phyloP scores from a whole-genome alignment of 2,797 vertebrate genomes.

The Cryptoprocta ferox region DNA sequence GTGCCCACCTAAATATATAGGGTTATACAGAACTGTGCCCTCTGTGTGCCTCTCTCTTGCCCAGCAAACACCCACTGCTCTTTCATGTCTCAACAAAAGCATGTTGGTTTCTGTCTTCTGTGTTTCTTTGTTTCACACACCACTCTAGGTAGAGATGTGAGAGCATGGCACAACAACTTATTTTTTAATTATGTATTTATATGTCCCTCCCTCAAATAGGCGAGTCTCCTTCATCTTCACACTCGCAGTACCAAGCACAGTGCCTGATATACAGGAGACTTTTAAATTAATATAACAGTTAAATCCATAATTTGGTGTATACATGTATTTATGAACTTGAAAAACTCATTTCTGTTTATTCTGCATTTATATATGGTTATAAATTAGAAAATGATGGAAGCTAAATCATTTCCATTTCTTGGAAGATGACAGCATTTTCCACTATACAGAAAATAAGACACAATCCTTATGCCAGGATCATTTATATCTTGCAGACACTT shows the following conservation, averaged over 20 bases:
- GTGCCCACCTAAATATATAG: background rate
- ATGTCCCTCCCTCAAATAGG: background rate
- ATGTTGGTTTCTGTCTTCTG: background rate
- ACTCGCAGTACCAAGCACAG: background rate
- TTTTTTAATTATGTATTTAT: background rate
- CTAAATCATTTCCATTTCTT: background rate
- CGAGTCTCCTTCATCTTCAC: background rate
- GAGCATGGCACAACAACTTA: background rate
- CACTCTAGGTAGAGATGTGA: background rate
- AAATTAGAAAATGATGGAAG: background rate
- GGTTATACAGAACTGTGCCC: background rate
- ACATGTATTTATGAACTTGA: background rate
- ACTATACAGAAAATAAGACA: background rate
- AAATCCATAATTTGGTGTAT: background rate
- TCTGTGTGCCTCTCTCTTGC: background rate
- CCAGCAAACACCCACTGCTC: background rate
- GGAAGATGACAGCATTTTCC: background rate
- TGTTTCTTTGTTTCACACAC: background rate
- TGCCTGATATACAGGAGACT: background rate
- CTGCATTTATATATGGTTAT: background rate
- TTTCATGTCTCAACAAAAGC: background rate
- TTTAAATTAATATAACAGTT: background rate
- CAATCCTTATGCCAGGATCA: background rate
- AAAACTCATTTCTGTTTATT: background rate
- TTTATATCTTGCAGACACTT: background rate